A percentile compares a stretch with the other conserved stretches of the same genome.
phyloP scores from a whole-genome alignment of 2,888 invertebrate genomes.

The Dendrolimus houi region DNA sequence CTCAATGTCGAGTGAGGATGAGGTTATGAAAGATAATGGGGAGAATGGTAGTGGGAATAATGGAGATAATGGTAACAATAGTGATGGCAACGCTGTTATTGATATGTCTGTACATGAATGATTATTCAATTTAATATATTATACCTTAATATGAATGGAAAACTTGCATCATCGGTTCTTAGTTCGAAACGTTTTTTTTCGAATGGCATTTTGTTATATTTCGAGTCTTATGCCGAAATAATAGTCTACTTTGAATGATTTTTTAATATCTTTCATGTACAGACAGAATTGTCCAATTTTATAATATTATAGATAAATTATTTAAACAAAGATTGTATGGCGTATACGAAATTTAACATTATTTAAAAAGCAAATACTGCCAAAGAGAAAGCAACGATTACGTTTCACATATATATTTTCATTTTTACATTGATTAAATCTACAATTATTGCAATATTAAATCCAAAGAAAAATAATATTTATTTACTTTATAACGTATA shows the following conservation, averaged over 20 bases:
- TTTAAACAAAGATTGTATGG: neutral
- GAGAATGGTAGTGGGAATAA: constrained; percentile 19
- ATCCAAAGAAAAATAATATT: neutral
- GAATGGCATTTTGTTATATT: neutral
- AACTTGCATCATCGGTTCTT: constrained; percentile 2
- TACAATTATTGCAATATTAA: neutral
- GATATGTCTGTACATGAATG: constrained; percentile 58
- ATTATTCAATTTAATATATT: constrained; percentile 1
- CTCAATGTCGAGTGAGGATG: constrained; percentile 53
- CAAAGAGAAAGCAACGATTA: neutral
- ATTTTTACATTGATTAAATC: neutral
- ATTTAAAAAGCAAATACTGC: neutral
- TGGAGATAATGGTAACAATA: constrained; percentile 19
- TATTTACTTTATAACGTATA: too few relatives aligned
- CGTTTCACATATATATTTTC: neutral
- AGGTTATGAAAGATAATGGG: constrained; percentile 22
- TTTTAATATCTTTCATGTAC: too few relatives aligned
- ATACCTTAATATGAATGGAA: neutral
- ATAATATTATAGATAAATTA: neutral
- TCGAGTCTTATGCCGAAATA: neutral
- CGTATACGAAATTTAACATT: neutral
- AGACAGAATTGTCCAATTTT: neutral
- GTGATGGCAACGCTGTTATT: constrained; percentile 35
- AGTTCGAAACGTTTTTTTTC: constrained; percentile 5
- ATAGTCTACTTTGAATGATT: too few relatives aligned